Evolutionary conservation across 1,140 invertebrate genomes (phyloP), one percentile per base, ranked within the genome.

Genomic region (Heliconius hermathena): DNA sequence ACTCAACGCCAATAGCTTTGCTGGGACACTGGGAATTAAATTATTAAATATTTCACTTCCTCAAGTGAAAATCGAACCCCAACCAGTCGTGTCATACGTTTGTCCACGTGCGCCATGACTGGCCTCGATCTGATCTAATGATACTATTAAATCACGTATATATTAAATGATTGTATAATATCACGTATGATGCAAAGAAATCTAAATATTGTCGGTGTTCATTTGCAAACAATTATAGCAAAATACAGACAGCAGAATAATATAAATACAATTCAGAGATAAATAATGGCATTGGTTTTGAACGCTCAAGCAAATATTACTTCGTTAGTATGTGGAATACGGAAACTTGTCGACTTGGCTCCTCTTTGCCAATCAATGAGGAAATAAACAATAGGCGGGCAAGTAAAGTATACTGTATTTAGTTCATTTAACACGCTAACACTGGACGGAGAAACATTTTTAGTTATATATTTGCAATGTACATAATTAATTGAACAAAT

Each of bases 321-420:
- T 76, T 76, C 57, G 74, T 76, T 76, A 76, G 57, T 60, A 46
- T 38, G 38, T 38, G 36, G 57, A 76, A 41, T 29, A 70, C 60
- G 9, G 54, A 71, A 76, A 71, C 38, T 26, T 20, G 60, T 76
- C 38, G 38, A 66, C 60, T 46, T 41, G 20, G 74, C 36, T 71
- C 60, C 38, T 46, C 20, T 71, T 60, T 49, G 60, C 57, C 57
- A 76, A 76, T 76, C 60, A 76, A 70, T 76, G 74, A 70, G 57
- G 46, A 46, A 46, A 76, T 66, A 75, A 52, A 74, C 74, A 66
- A 75, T 36, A 66, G 60, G 3, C 22, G 74, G 49, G 18, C 74
- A 9, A 33, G 33, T 76, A 49, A 76, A 38, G 18, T 66, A 29
- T 26, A 4, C 1, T 22, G 22, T 66, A 29, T 66, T 26, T 66